Base-by-base conservation (phyloP, 2,113 vertebrate genomes). In the Melanotaenia duboulayi region DNA sequence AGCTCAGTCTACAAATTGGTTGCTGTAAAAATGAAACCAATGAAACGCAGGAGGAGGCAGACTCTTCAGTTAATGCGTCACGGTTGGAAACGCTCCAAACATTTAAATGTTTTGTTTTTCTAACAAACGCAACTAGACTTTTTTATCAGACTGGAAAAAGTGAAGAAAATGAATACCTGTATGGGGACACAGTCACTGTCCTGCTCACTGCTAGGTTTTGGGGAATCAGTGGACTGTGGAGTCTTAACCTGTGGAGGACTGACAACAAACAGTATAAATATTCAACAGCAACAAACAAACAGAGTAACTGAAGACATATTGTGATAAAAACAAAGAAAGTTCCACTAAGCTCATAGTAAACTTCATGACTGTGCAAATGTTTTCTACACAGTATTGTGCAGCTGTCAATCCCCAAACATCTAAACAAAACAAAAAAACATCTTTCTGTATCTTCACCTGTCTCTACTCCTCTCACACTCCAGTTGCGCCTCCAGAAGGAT, bases 401-500 rank as follows among this genome's bases (percentile, higher is more conserved):
- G 52, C 62, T 68, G 13, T 23, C 55, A 20, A 35, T 11, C 69
- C 54, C 64, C 23, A 66, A 67, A 56, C 32, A 44, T 54, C 48
- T 78, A 49, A 63, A 55, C 39, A 72, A 61, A 39, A 49, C 20
- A 25, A 32, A 25, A 32, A 39, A 40, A 17, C 28, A 11, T 13
- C 24, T 6, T 1, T 2, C 23, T 52, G 55, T 40, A 56, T 62
- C 58, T 52, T 78, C 59, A 92, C 90, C 90, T 91, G 84, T 94
- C 90, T 91, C 76, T 82, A 63, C 61, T 89, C 78, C 91, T 92
- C 80, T 94, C 93, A 40, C 91, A 89, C 84, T 94, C 93, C 7
- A 92, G 82, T 86, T 94, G 93, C 1, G 93, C 93, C 76, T 93
- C 93, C 76, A 92, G 87, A 1, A 93, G 92, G 82, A 94, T 92